Percentiles rank a stretch among this genome's conserved stretches.
Conservation (phyloP, 92 coral and sea anemone genomes). For the Blastomussa wellsi region DNA sequence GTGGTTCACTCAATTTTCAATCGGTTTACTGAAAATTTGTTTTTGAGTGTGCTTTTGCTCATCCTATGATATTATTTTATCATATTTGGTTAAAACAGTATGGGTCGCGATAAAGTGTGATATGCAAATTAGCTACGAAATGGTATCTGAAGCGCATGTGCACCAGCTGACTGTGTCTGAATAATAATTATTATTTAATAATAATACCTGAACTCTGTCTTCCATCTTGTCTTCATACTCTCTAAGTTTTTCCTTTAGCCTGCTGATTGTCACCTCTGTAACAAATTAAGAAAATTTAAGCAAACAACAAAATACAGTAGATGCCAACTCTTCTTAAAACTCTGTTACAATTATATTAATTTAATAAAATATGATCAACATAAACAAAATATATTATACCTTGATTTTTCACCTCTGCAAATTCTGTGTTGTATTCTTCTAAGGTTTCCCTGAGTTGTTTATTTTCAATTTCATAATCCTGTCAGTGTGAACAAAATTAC, state of each 20-base stretch:
- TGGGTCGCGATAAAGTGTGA: too few species aligned
- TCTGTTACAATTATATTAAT: background rate
- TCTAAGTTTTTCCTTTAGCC: conserved; percentile 87
- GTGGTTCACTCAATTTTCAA: too few species aligned
- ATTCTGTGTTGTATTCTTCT: conserved; percentile 94
- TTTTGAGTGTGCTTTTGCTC: too few species aligned
- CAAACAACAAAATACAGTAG: background rate
- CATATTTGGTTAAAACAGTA: too few species aligned
- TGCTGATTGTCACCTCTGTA: conserved; percentile 91
- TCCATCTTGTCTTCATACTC: conserved; percentile 97
- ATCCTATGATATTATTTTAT: too few species aligned
- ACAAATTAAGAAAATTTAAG: background rate
- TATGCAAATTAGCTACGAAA: too few species aligned
- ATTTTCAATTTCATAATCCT: conserved; percentile 99
- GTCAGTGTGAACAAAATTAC: background rate
- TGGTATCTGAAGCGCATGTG: too few species aligned
- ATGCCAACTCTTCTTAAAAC: background rate
- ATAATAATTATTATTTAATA: too few species aligned
- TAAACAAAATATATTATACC: conserved; percentile 64
- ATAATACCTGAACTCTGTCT: conserved; percentile 89
- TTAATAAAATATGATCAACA: background rate
- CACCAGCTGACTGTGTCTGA: too few species aligned
- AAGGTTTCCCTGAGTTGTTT: conserved; percentile 90
- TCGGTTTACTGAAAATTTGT: too few species aligned
- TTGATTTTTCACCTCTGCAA: conserved; percentile 99